Evolutionary conservation across 2,888 invertebrate species (phyloP), one percentile per base, ranked within the genome.

Genomic region (Drosophila neoperkinsi): DNA sequence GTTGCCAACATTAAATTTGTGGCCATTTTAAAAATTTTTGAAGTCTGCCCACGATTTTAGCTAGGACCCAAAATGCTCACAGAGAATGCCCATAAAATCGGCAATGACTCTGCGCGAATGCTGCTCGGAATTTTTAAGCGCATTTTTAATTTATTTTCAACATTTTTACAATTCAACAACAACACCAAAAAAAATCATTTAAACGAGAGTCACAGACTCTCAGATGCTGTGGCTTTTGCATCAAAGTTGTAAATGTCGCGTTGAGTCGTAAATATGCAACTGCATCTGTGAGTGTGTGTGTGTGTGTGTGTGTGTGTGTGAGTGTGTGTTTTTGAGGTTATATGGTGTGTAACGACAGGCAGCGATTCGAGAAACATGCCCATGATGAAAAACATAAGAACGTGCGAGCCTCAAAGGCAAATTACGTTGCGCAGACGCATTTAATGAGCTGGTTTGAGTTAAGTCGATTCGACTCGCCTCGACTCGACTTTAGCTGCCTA

Each of bases 161-260:
- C 88, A 84, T 81, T 87, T 89, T 84, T 84, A 87, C 88, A 84
- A 89, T 88, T 84, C 70, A 58, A 76, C 30, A 43, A 21, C 13
- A 30, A 41, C 38, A n/a, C n/a, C 6, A 34, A 16, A 16, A 36
- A 34, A 21, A 79, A 81, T 78, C 67, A 77, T 83, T 83, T 68
- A 59, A 61, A 53, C 50, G 66, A 61, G 60, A 65, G 58, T 64
- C 52, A 43, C 71, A 55, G 66, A 60, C 58, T 61, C 69, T 64
- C 69, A 21, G 66, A 67, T 70, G 76, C 66, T 74, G 74, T 76
- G 58, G 74, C 60, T 70, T 70, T 78, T 77, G 81, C 87, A 90
- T 85, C 79, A 84, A 88, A 85, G 90, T 88, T 86, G 90, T 92
- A 91, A 92, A 92, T 90, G 91, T 91, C 91, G 91, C 88, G 67